phyloP scores from a whole-genome alignment of 2,888 invertebrate genomes.

The Chrysolina oricalcia region DNA sequence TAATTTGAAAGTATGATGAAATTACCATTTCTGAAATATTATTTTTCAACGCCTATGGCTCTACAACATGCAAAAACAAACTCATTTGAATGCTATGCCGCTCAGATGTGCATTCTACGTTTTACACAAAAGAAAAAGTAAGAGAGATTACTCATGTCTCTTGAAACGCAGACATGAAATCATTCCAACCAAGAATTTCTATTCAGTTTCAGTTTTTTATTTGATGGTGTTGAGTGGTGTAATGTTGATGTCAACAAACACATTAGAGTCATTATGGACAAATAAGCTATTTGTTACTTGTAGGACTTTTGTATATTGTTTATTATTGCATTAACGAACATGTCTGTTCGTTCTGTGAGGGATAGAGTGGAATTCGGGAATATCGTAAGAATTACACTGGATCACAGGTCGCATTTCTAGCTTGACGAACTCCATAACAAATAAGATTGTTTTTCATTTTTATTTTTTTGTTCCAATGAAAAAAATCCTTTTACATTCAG shows the following conservation, averaged over 20 bases:
- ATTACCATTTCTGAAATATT: too few species aligned
- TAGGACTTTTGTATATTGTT: background rate
- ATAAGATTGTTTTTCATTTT: too few species aligned
- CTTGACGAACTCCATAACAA: too few species aligned
- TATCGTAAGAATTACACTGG: too few species aligned
- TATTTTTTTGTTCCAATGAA: too few species aligned
- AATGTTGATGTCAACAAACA: slow-evolving; percentile 53
- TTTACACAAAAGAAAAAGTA: slow-evolving; percentile 38
- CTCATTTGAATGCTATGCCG: background rate
- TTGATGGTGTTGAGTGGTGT: slow-evolving; percentile 43
- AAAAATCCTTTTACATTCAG: too few species aligned
- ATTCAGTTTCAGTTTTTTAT: slow-evolving; percentile 47
- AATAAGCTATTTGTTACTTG: slow-evolving; percentile 50
- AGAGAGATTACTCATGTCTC: slow-evolving; percentile 52
- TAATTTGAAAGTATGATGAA: too few species aligned
- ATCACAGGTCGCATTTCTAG: too few species aligned
- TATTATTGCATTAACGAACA: background rate
- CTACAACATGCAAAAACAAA: background rate
- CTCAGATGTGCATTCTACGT: background rate
- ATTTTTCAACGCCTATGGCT: background rate
- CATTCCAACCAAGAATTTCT: slow-evolving; percentile 50
- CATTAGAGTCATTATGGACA: slow-evolving; percentile 53
- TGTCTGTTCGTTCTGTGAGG: background rate
- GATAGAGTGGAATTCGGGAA: too few species aligned
- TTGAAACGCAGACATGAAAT: slow-evolving; percentile 47